Evolutionary conservation across 2,113 vertebrate genomes (phyloP).

Genomic region (Zonotrichia leucophrys): DNA sequence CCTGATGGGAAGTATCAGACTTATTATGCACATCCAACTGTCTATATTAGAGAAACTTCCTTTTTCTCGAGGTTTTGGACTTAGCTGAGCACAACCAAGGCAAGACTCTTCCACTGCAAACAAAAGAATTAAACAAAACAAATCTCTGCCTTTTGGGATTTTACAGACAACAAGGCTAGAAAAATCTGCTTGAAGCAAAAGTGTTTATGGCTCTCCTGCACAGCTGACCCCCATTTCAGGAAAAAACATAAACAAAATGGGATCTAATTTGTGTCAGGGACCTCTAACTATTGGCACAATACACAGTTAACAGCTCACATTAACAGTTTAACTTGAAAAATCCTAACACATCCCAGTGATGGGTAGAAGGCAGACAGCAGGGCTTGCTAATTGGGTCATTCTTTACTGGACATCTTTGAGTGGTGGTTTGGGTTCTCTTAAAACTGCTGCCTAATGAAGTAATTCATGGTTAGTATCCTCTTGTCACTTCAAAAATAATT

Average conservation of each 20-base stretch:
- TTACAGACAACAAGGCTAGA: background rate
- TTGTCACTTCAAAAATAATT: background rate
- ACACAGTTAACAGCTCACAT: background rate
- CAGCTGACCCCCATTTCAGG: background rate
- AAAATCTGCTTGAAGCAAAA: background rate
- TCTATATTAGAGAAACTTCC: background rate
- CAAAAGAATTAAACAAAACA: background rate
- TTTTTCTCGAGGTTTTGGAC: background rate
- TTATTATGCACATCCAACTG: background rate
- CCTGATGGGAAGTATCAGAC: background rate
- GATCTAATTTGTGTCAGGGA: background rate
- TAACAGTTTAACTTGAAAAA: background rate
- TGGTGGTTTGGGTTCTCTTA: background rate
- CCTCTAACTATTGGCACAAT: background rate
- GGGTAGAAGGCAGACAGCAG: background rate
- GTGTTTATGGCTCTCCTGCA: background rate
- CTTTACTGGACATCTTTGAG: slow-evolving; percentile 2
- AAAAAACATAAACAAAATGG: background rate
- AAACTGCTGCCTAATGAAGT: slow-evolving; percentile 26
- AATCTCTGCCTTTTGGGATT: background rate
- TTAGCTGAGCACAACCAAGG: background rate
- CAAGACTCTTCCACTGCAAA: background rate
- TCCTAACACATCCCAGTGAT: background rate
- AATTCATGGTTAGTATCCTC: slow-evolving; percentile 9
- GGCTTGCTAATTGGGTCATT: slow-evolving; percentile 39